Evolutionary conservation across 2,113 vertebrate species (phyloP).

Genomic region (Taurulus bubalis): DNA sequence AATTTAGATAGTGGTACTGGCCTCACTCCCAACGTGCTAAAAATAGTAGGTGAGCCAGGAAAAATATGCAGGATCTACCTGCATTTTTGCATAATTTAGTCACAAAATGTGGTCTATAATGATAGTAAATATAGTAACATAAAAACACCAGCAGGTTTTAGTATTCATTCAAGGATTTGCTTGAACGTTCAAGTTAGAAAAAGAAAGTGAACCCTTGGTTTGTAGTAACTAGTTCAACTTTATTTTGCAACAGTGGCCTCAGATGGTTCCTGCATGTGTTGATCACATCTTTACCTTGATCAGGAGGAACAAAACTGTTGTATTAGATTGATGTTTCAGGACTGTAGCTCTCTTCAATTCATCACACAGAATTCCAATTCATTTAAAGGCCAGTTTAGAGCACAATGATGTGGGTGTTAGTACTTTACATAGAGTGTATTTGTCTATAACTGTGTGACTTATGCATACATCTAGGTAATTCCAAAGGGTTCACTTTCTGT

Average conservation of each 20-base stretch:
- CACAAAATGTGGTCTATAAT: background rate
- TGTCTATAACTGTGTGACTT: background rate
- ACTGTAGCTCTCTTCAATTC: background rate
- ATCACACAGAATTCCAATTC: background rate
- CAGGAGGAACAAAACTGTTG: background rate
- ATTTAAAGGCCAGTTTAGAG: background rate
- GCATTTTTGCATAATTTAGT: background rate
- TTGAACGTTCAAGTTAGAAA: background rate
- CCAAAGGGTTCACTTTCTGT: too few species aligned
- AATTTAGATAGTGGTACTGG: background rate
- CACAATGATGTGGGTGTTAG: too few species aligned
- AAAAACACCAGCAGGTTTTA: background rate
- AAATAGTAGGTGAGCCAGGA: background rate
- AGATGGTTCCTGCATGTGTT: background rate
- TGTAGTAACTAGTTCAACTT: background rate
- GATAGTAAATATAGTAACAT: background rate
- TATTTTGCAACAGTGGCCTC: background rate
- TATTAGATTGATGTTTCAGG: background rate
- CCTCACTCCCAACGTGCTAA: background rate
- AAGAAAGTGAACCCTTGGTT: background rate
- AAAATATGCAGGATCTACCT: background rate
- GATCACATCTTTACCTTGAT: too few species aligned
- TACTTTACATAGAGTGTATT: background rate
- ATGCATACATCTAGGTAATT: background rate
- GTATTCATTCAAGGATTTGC: background rate